Percentiles rank a stretch among this genome's conserved stretches.
phyloP scores from a whole-genome alignment of 2,113 vertebrate species.

The Nesoenas mayeri region DNA sequence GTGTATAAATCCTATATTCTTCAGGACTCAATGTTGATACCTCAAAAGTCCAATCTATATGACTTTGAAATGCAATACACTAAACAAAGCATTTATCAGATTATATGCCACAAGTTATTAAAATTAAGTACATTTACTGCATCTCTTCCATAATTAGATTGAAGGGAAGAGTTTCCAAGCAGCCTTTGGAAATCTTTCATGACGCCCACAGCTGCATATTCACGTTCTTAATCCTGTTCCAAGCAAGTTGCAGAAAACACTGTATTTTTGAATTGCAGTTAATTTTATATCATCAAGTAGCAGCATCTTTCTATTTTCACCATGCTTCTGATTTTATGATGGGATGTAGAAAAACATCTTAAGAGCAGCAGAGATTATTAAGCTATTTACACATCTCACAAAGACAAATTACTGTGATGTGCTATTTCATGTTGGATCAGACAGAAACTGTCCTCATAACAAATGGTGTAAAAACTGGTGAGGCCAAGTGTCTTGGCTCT shows the following conservation, averaged over 20 bases:
- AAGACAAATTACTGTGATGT: not conserved
- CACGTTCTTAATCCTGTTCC: not conserved
- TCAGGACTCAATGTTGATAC: not conserved
- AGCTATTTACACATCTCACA: not conserved
- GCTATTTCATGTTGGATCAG: not conserved
- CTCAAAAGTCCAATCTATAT: not conserved
- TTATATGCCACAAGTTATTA: not conserved
- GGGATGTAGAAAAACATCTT: not conserved
- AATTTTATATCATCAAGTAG: not conserved
- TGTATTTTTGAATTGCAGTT: not conserved
- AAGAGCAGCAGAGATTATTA: not conserved
- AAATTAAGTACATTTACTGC: not conserved
- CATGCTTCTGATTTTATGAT: not conserved
- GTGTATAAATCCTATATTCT: not conserved
- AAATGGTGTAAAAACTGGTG: not conserved
- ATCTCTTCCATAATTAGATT: not conserved
- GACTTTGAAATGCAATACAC: not conserved
- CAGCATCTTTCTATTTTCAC: not conserved
- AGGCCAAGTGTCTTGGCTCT: not conserved
- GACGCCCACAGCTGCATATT: constrained; percentile 11
- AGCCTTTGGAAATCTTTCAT: constrained; percentile 9
- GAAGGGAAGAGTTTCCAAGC: constrained; percentile 25
- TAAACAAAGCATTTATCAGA: not conserved
- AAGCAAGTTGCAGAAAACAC: not conserved
- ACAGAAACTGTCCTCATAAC: not conserved